These are phyloP conservation scores for Cervus canadensis DNA, from an alignment of 2,113 vertebrate species.

Conservation along the genomic window DNA sequence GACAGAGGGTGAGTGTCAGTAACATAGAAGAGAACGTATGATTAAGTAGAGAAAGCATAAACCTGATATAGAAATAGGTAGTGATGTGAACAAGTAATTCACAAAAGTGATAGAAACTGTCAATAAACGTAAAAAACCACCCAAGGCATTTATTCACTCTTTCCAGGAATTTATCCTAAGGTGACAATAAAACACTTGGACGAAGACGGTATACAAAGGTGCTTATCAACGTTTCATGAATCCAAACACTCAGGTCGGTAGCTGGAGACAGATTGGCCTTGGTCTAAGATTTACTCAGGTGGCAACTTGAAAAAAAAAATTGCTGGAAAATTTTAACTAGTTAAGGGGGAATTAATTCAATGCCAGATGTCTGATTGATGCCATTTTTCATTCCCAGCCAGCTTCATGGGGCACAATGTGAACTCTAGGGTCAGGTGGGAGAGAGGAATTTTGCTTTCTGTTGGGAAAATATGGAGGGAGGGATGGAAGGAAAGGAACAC, in stretches of 20 bases:
- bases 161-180: neutral
- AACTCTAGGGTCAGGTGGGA: too few species aligned
- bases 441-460: neutral
- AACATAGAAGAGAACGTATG: neutral
- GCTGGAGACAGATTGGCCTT: neutral
- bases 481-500: neutral
- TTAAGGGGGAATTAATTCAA: neutral
- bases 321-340: neutral
- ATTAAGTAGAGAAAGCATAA: neutral
- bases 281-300: neutral
- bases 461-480: neutral
- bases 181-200: neutral
- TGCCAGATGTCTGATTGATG: neutral
- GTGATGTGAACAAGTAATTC: neutral
- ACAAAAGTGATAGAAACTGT: neutral
- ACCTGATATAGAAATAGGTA: neutral
- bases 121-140: neutral
- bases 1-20: neutral
- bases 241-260: neutral
- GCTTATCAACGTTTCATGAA: neutral
- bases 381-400: neutral
- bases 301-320: neutral
- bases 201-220: neutral
- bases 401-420: neutral
- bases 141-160: neutral